A percentile compares a stretch with the other conserved stretches of the same genome.
These are phyloP conservation scores for Numenius arquata DNA, from an alignment of 2,113 vertebrate species.

Conservation along the genomic window DNA sequence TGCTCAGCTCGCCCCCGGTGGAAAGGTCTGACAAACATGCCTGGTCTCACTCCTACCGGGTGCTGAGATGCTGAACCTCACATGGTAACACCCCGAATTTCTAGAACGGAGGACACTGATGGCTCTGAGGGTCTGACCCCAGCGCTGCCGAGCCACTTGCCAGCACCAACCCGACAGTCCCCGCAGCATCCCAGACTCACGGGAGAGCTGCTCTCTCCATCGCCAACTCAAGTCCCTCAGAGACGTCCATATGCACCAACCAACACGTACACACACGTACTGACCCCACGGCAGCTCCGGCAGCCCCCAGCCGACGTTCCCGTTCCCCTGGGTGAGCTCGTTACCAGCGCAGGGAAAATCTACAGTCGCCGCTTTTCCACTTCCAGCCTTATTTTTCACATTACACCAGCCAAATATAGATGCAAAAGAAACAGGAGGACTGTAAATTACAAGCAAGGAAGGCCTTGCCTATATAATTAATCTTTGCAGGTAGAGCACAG, in stretches of 20 bases:
- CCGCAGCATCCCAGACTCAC: not conserved
- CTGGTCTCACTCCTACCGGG: not conserved
- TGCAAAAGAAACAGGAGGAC: not conserved
- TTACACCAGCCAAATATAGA: not conserved
- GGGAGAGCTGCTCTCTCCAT: rapidly evolving
- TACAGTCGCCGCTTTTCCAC: not conserved
- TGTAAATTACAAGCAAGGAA: not conserved
- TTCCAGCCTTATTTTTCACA: not conserved
- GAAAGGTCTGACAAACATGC: rapidly evolving
- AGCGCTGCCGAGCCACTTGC: not conserved
- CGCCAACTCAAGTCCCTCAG: not conserved
- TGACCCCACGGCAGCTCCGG: not conserved
- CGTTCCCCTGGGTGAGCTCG: not conserved
- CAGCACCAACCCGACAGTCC: rapidly evolving
- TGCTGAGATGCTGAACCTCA: not conserved
- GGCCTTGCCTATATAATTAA: not conserved
- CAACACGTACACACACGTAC: not conserved
- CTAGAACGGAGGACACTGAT: not conserved
- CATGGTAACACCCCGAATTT: not conserved
- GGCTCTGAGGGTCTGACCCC: not conserved
- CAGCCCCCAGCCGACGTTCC: not conserved
- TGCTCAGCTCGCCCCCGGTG: not conserved
- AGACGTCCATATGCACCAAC: not conserved
- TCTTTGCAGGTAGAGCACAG: not conserved
- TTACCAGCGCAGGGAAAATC: not conserved